phyloP scores from a whole-genome alignment of 2,888 invertebrate species.

The Gnatocerus cornutus region DNA sequence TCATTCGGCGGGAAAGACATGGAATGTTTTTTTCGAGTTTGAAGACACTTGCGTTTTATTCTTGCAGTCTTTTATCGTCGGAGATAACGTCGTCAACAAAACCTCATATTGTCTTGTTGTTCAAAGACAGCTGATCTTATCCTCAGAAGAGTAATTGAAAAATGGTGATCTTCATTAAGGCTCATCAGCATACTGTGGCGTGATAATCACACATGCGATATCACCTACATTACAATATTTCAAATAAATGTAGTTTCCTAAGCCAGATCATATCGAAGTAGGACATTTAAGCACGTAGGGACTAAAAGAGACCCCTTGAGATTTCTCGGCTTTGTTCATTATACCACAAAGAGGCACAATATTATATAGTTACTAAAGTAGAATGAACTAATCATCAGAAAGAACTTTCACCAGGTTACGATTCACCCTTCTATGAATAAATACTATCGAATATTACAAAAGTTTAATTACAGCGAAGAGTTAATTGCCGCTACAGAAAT shows the following conservation, averaged over 20 bases:
- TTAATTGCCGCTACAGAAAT: no score
- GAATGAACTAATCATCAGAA: neutral
- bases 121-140: neutral
- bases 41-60: conserved; percentile 11
- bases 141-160: conserved; percentile 4
- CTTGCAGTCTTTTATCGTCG: neutral
- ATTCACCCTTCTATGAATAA: neutral
- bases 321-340: conserved; percentile 16
- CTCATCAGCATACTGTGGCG: no score
- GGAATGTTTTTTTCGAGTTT: neutral
- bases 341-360: conserved; percentile 7
- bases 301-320: conserved; percentile 20
- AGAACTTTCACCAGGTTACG: neutral
- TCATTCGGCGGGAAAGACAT: conserved; percentile 11
- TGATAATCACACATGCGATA: conserved; percentile 21
- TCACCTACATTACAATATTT: conserved; percentile 26
- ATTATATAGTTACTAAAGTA: neutral
- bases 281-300: conserved; percentile 26
- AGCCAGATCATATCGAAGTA: conserved; percentile 27
- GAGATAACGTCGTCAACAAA: conserved; percentile 8
- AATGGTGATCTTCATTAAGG: neutral
- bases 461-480: no score
- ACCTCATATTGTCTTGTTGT: neutral
- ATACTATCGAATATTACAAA: no score
- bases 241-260: conserved; percentile 34